A percentile compares a stretch with the other conserved stretches of the same genome.
phyloP scores from a whole-genome alignment of 2,113 vertebrate genomes.

The Rhineura floridana region DNA sequence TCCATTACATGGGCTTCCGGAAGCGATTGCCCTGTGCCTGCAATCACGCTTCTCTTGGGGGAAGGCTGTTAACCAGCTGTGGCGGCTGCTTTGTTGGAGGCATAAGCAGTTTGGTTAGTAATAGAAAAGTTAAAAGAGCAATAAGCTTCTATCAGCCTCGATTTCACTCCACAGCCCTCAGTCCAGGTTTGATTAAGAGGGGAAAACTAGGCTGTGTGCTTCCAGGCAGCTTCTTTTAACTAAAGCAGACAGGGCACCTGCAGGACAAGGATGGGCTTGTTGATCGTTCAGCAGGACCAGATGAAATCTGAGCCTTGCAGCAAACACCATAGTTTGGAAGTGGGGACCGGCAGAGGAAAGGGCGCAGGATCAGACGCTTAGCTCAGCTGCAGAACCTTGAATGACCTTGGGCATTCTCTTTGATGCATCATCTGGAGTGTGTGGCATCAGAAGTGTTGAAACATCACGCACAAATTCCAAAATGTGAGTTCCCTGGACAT shows the following conservation, averaged over 20 bases:
- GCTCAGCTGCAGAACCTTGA: neutral
- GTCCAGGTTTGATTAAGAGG: neutral
- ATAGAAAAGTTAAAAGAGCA: constrained; percentile 15
- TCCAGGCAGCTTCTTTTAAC: neutral
- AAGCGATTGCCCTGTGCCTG: constrained; percentile 30
- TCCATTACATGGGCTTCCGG: constrained; percentile 26
- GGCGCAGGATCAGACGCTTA: neutral
- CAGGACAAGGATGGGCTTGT: neutral
- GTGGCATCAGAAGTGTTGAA: neutral
- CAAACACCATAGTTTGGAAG: rapidly evolving
- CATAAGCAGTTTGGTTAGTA: constrained; percentile 25
- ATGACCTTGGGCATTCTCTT: neutral
- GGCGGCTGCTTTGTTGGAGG: constrained; percentile 23
- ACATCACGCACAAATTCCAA: too few relatives aligned
- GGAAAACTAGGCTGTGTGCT: neutral
- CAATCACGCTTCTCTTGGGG: constrained; percentile 22
- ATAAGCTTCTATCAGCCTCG: constrained; percentile 52
- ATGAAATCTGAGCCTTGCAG: neutral
- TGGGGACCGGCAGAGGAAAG: neutral
- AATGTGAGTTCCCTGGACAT: neutral
- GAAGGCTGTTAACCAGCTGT: constrained; percentile 32
- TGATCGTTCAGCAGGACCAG: rapidly evolving
- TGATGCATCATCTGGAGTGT: neutral
- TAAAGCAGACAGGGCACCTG: constrained; percentile 39
- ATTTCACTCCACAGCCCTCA: constrained; percentile 35